These are phyloP conservation scores for Megaceryle torquata DNA, from an alignment of 2,113 vertebrate genomes.

Conservation along the genomic window DNA sequence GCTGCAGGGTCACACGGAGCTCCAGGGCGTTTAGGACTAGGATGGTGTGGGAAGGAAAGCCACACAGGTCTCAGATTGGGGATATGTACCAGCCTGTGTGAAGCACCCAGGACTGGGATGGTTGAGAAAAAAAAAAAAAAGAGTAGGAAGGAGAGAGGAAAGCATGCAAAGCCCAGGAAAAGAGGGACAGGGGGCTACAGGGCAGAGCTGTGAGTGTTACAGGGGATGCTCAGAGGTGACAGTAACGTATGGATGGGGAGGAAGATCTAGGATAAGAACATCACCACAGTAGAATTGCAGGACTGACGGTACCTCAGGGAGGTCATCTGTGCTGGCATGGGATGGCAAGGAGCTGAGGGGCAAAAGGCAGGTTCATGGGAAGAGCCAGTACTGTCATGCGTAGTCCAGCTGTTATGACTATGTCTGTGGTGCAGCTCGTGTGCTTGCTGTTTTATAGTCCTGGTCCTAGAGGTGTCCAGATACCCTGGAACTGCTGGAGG, in stretches of 20 bases:
- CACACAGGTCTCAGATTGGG: not conserved
- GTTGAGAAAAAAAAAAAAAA: not conserved
- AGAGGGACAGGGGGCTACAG: not conserved
- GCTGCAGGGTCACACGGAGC: not conserved
- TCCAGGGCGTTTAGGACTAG: fast-evolving
- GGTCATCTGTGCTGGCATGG: not conserved
- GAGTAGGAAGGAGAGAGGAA: not conserved
- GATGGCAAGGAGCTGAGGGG: not conserved
- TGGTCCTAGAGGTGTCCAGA: not conserved
- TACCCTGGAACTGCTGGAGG: not conserved
- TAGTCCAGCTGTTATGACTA: not conserved
- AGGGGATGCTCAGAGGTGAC: not conserved
- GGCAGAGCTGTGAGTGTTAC: not conserved
- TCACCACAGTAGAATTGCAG: not conserved
- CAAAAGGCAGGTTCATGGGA: not conserved
- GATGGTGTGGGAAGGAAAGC: not conserved
- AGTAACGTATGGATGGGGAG: not conserved
- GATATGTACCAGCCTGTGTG: not conserved
- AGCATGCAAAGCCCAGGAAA: not conserved
- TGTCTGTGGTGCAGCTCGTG: not conserved
- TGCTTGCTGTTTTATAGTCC: not conserved
- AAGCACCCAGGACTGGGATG: not conserved
- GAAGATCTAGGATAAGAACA: not conserved
- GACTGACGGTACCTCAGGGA: not conserved
- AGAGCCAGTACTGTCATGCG: not conserved